Conservation (phyloP, 2,888 invertebrate species). For the Crematogaster levior region DNA sequence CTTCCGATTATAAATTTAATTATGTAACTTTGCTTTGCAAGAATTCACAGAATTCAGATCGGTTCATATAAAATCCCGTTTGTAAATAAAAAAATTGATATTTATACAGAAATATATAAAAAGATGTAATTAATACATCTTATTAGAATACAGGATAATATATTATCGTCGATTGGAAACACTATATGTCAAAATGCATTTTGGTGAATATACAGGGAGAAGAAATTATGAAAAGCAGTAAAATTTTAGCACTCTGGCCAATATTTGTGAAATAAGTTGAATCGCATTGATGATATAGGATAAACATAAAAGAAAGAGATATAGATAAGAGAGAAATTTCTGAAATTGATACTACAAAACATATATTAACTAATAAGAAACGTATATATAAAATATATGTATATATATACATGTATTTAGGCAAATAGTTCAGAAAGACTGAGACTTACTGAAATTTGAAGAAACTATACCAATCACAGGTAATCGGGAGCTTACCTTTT, state of each 20-base stretch:
- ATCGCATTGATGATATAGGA: constrained; percentile 50
- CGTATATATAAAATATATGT: constrained; percentile 26
- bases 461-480: constrained; percentile 81
- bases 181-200: constrained; percentile 3
- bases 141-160: constrained; percentile 12
- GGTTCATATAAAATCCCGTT: not conserved
- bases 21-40: not conserved
- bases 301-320: constrained; percentile 32
- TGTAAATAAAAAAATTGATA: not conserved
- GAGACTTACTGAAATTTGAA: constrained; percentile 80
- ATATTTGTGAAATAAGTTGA: constrained; percentile 61
- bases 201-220: constrained; percentile 4
- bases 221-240: constrained; percentile 26
- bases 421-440: constrained; percentile 64
- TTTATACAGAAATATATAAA: not conserved
- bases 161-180: constrained; percentile 15
- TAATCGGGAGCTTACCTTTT: constrained; percentile 84
- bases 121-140: constrained; percentile 28
- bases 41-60: constrained; percentile 2
- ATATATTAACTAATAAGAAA: constrained; percentile 31
- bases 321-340: constrained; percentile 21
- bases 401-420: constrained; percentile 42
- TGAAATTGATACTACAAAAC: constrained; percentile 1
- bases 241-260: constrained; percentile 13
- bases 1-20: constrained; percentile 17